Percentiles rank a stretch among this genome's conserved stretches.
Conservation (phyloP, 2,113 vertebrate species). For the Ramphastos sulfuratus region DNA sequence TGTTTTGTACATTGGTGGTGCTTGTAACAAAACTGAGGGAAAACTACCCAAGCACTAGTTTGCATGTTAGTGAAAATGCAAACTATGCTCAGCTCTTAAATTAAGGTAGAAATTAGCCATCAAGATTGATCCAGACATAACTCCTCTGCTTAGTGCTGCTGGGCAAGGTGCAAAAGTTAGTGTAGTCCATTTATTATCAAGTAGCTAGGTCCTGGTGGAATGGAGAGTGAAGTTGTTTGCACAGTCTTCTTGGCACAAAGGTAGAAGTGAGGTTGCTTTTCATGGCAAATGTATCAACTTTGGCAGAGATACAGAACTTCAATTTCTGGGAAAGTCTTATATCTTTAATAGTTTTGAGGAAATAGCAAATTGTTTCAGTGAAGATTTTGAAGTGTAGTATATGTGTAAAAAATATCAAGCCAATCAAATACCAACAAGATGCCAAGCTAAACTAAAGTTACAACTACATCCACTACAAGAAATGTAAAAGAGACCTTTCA, state of each 20-base stretch:
- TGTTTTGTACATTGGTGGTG: not conserved
- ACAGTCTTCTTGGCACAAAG: not conserved
- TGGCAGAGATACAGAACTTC: constrained; percentile 27
- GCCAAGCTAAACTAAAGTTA: not conserved
- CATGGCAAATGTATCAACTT: constrained; percentile 32
- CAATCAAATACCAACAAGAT: not conserved
- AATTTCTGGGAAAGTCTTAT: constrained; percentile 2
- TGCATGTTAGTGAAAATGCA: not conserved
- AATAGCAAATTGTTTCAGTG: not conserved
- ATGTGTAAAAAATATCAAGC: not conserved
- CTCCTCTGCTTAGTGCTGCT: not conserved
- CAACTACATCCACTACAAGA: not conserved
- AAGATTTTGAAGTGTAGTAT: not conserved
- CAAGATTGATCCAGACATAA: not conserved
- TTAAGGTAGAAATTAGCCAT: not conserved
- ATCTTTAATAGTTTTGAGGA: constrained; percentile 33
- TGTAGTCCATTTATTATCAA: not conserved
- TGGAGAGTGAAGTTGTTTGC: not conserved
- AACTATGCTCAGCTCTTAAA: not conserved
- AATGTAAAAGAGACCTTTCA: not conserved
- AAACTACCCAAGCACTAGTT: not conserved
- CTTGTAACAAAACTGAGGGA: not conserved
- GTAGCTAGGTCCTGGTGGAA: not conserved
- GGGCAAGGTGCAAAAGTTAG: not conserved
- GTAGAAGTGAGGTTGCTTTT: constrained; percentile 42